Percentiles rank a stretch among this genome's conserved stretches.
These are phyloP conservation scores for Nycteola revayana DNA, from an alignment of 2,888 invertebrate genomes.

Conservation along the genomic window DNA sequence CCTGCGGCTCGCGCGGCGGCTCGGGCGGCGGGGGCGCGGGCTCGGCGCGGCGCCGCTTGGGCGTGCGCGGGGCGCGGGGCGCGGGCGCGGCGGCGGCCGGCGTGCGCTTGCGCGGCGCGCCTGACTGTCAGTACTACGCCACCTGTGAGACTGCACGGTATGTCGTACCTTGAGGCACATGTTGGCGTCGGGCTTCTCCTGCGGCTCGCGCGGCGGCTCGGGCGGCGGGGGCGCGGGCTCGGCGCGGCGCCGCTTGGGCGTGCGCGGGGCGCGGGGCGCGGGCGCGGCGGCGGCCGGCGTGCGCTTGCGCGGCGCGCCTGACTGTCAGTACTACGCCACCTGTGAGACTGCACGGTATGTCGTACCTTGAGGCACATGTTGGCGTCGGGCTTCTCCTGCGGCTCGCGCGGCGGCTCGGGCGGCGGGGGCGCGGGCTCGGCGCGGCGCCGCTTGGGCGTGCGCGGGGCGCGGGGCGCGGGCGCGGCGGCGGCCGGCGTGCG, in stretches of 20 bases:
- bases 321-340: slow-evolving; percentile 2
- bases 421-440: slow-evolving; percentile 69
- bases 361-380: slow-evolving; percentile 90
- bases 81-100: slow-evolving; percentile 62
- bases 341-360: too few relatives aligned
- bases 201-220: slow-evolving; percentile 84
- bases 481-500: too few relatives aligned
- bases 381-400: slow-evolving; percentile 90
- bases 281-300: slow-evolving; percentile 59
- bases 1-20: slow-evolving; percentile 84
- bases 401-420: slow-evolving; percentile 83
- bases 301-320: slow-evolving; percentile 34
- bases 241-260: slow-evolving; percentile 48
- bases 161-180: slow-evolving; percentile 90
- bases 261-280: slow-evolving; percentile 78
- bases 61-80: slow-evolving; percentile 76
- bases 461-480: slow-evolving; percentile 58
- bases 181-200: slow-evolving; percentile 91
- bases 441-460: slow-evolving; percentile 53
- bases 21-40: slow-evolving; percentile 77
- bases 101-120: slow-evolving; percentile 36
- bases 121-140: slow-evolving; percentile 8
- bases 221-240: slow-evolving; percentile 72
- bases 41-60: slow-evolving; percentile 51
- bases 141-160: too few relatives aligned